A percentile compares a stretch with the other conserved stretches of the same genome.
phyloP scores from a whole-genome alignment of 2,888 invertebrate genomes.

The Cataglyphis livida region DNA sequence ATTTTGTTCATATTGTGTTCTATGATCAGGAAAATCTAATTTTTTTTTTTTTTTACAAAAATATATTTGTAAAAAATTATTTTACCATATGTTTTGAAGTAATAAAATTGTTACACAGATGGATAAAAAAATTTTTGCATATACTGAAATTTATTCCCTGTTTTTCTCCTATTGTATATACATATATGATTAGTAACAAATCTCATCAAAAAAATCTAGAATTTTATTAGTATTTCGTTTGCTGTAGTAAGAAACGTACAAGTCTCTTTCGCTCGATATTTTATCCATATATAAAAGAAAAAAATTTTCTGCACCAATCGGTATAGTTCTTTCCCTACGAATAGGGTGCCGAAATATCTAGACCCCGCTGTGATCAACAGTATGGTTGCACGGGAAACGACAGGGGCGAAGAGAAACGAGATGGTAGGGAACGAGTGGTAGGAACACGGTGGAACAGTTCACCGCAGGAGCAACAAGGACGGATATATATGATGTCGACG shows the following conservation, averaged over 20 bases:
- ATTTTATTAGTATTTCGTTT: constrained; percentile 11
- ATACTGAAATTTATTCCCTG: not conserved
- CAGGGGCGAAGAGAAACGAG: not conserved
- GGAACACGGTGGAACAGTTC: constrained; percentile 9
- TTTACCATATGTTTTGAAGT: not conserved
- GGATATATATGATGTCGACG: not conserved
- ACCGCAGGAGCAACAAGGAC: not conserved
- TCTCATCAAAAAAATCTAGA: not conserved
- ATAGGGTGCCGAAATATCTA: constrained; percentile 42
- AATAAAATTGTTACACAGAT: not conserved
- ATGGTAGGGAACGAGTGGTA: constrained; percentile 19
- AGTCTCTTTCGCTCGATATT: not conserved
- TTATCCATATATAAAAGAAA: not conserved
- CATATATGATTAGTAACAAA: not conserved
- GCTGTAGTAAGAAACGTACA: not conserved
- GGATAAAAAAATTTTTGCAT: not conserved
- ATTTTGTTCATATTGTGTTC: not conserved
- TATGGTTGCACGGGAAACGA: not conserved
- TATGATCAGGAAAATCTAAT: not conserved
- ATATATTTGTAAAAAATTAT: not conserved
- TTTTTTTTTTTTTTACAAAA: not conserved
- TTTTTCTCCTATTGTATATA: not conserved
- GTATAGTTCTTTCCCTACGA: not conserved
- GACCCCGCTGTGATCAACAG: constrained; percentile 19
- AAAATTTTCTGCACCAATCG: not conserved